Evolutionary conservation across 2,797 vertebrate genomes (phyloP).

Genomic region (Esox masquinongy): DNA sequence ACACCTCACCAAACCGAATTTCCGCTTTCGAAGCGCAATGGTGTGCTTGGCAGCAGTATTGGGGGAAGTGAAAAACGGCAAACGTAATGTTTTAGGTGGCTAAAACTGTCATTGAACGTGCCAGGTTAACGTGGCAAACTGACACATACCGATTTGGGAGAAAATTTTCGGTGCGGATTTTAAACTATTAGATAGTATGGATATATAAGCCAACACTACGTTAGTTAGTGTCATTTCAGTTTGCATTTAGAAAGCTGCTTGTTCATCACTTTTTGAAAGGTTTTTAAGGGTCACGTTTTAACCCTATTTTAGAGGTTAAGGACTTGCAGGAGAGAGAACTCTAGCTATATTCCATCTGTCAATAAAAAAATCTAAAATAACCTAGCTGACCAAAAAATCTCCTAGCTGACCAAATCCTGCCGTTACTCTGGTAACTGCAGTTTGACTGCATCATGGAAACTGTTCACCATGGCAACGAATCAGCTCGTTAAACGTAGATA

Average conservation of each 20-base stretch:
- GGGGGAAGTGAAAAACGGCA: too few relatives aligned
- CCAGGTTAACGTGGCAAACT: too few relatives aligned
- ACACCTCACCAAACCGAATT: constrained; percentile 32
- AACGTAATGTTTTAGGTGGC: too few relatives aligned
- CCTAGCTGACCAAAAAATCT: not conserved
- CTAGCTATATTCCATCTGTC: not conserved
- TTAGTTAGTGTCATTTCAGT: not conserved
- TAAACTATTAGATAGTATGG: not conserved
- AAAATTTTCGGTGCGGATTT: too few relatives aligned
- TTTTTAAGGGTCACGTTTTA: not conserved
- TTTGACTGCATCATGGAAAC: constrained; percentile 11
- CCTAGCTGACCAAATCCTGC: constrained; percentile 14
- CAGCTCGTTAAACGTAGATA: constrained; percentile 30
- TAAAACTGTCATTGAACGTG: too few relatives aligned
- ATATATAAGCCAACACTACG: not conserved
- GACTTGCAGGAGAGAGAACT: not conserved
- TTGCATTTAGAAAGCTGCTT: not conserved
- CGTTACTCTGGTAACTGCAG: constrained; percentile 2
- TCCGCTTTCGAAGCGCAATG: not conserved
- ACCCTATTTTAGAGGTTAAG: not conserved
- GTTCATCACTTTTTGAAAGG: not conserved
- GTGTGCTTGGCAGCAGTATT: not conserved
- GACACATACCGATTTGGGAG: too few relatives aligned
- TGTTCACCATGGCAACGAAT: constrained; percentile 52
- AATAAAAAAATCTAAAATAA: not conserved